Evolutionary conservation across 2,113 vertebrate genomes (phyloP), one percentile per base, ranked within the genome.

Genomic region (Micronycteris hirsuta): DNA sequence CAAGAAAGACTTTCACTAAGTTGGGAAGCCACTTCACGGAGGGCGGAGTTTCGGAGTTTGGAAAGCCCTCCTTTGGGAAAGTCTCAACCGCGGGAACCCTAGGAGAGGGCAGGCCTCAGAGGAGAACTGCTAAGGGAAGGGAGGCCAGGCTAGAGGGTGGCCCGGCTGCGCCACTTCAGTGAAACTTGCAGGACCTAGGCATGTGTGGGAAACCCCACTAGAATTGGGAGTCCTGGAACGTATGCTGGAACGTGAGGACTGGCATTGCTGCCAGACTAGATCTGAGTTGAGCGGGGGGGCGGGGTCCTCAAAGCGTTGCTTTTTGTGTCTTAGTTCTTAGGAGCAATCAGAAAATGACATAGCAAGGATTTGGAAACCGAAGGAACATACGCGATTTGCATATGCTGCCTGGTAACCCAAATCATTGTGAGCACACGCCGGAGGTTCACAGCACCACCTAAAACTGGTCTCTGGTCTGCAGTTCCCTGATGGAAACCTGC

Each of bases 1-100:
- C 63, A 24, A 87, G 88, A 91, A 70, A 81, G 63, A 96, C 95
- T 97, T 92, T 47, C 19, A 56, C 63, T 74, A 97, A 97, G 94
- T 97, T 97, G 24, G 13, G 33, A 91, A 31, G n/a, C 8, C 1
- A 73, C 36, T 52, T 13, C 7, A 3, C 38, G 26, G 47, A 73
- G 67, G 73, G 89, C 71, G 58, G 89, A 67, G 76, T 91, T 77
- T 49, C 12, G 20, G 14, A 5, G 81, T 68, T 38, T 22, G 61
- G 41, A 94, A 81, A 94, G 70, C 71, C 56, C 43, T 94, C 63
- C 47, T 90, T 41, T 24, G 56, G 31, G 45, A 78, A 41, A 47
- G 26, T 36, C 45, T 65, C 61, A 26, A 24, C 28, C 1, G 26
- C 33, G 2, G 71, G 86, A 36, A 54, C 45, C 52, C 52, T 19